These are phyloP conservation scores for Drosophila fungiperda DNA, from an alignment of 2,888 invertebrate species.

Conservation along the genomic window DNA sequence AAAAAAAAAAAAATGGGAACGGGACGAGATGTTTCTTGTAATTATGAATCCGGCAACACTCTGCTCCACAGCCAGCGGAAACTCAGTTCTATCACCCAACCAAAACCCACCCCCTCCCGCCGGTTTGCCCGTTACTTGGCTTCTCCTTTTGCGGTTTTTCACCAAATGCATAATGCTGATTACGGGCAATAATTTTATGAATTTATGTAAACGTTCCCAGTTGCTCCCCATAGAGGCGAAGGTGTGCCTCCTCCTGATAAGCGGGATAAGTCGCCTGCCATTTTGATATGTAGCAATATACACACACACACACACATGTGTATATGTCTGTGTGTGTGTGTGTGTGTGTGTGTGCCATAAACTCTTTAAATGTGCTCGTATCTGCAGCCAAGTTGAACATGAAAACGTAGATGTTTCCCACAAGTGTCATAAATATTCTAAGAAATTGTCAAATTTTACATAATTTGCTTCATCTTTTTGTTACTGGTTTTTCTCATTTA, in stretches of 20 bases:
- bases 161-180: slow-evolving; percentile 84
- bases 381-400: slow-evolving; percentile 35
- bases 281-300: slow-evolving; percentile 25
- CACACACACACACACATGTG: not conserved
- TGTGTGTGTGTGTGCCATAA: slow-evolving; percentile 36
- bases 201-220: slow-evolving; percentile 75
- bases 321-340: not conserved
- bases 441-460: slow-evolving; percentile 54
- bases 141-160: slow-evolving; percentile 75
- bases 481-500: slow-evolving; percentile 6
- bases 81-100: not conserved
- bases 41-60: slow-evolving; percentile 42
- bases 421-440: slow-evolving; percentile 54
- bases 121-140: not conserved
- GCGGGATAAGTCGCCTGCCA: slow-evolving; percentile 43
- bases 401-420: slow-evolving; percentile 46
- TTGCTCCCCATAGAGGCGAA: slow-evolving; percentile 21
- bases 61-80: not conserved
- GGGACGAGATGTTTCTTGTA: slow-evolving; percentile 41
- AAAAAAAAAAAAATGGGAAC: not conserved
- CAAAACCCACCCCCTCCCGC: not conserved
- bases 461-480: slow-evolving; percentile 6
- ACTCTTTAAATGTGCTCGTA: slow-evolving; percentile 53
- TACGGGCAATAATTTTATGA: slow-evolving; percentile 84
- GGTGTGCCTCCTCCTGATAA: slow-evolving; percentile 59